Conservation (phyloP, 2,888 invertebrate species). For the Drosophila planitibia region DNA sequence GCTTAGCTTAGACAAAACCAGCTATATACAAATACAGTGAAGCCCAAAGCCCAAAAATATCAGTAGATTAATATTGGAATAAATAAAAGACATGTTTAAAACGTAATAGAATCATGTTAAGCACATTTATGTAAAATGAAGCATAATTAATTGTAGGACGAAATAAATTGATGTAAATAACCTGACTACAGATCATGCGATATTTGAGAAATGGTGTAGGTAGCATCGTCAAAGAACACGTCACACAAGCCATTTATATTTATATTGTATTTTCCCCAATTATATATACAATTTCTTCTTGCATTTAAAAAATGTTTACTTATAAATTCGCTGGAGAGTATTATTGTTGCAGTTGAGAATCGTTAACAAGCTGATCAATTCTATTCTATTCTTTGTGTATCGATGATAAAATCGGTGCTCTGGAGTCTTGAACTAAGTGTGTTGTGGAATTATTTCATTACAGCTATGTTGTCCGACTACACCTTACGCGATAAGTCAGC, state of each 20-base stretch:
- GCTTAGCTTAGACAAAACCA: not conserved
- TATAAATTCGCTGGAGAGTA: not conserved
- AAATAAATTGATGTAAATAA: not conserved
- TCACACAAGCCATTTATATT: not conserved
- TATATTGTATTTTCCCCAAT: not conserved
- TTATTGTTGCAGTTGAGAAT: not conserved
- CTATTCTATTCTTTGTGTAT: not conserved
- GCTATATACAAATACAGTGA: too few relatives aligned
- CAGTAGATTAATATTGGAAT: not conserved
- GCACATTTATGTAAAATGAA: too few relatives aligned
- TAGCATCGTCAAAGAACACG: not conserved
- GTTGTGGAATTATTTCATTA: not conserved
- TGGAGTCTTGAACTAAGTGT: not conserved
- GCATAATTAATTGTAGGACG: too few relatives aligned
- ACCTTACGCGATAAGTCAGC: conserved; percentile 33
- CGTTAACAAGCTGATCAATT: not conserved
- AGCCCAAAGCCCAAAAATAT: not conserved
- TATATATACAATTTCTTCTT: not conserved
- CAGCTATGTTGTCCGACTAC: conserved; percentile 63
- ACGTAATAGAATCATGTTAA: not conserved
- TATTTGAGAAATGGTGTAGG: not conserved
- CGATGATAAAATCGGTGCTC: not conserved
- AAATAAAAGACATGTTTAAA: not conserved
- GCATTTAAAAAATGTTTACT: not conserved
- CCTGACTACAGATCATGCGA: not conserved